phyloP scores from a whole-genome alignment of 2,888 invertebrate genomes.

The Napeogenes sylphis region DNA sequence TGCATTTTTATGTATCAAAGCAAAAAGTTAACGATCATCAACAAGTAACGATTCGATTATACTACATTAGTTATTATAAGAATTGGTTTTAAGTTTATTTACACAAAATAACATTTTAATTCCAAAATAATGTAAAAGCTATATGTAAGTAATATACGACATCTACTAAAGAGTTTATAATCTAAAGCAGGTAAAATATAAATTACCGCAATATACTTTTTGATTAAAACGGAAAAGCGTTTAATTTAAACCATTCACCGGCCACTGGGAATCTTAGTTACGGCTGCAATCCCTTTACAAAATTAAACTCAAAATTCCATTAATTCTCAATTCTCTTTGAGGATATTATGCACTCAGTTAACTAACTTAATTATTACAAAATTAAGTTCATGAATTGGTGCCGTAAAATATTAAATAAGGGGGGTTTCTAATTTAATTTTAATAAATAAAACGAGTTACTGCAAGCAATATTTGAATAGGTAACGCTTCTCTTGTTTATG shows the following conservation, averaged over 20 bases:
- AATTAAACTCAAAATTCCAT: constrained; percentile 8
- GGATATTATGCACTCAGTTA: constrained; percentile 6
- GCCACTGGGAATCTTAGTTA: constrained; percentile 7
- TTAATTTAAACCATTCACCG: constrained; percentile 3
- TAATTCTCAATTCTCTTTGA: constrained; percentile 8
- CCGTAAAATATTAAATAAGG: background rate
- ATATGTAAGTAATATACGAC: no score
- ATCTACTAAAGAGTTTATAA: no score
- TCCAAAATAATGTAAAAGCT: no score
- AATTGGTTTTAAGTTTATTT: no score
- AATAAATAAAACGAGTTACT: background rate
- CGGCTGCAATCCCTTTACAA: constrained; percentile 8
- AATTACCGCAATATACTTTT: background rate
- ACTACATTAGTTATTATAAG: no score
- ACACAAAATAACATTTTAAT: no score
- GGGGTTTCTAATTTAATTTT: background rate
- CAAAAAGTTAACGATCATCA: background rate
- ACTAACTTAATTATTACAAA: constrained; percentile 3
- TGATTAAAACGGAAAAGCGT: background rate
- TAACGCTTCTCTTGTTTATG: no score
- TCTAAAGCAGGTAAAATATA: no score
- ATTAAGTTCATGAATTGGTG: background rate
- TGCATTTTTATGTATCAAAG: background rate
- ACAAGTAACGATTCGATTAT: no score
- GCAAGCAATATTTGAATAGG: background rate